A percentile compares a stretch with the other conserved stretches of the same genome.
These are phyloP conservation scores for Apostichopus japonicus DNA, from an alignment of 35 echinoderm and acorn worm species.

Conservation along the genomic window DNA sequence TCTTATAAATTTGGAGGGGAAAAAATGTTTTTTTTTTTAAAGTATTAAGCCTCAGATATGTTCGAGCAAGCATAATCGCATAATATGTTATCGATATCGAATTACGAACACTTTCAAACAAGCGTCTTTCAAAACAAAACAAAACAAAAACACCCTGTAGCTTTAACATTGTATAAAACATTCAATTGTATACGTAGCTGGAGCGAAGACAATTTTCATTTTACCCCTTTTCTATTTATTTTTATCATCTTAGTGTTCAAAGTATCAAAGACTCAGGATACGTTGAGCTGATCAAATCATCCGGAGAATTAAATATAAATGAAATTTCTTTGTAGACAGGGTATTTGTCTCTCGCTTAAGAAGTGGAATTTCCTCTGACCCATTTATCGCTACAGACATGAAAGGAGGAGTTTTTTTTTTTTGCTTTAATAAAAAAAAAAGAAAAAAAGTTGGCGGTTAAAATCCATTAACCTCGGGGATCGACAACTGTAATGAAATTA, in stretches of 20 bases:
- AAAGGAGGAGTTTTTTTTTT: background rate
- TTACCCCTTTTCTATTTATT: too few relatives aligned
- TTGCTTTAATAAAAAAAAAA: background rate
- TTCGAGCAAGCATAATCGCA: too few relatives aligned
- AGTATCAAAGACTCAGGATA: background rate
- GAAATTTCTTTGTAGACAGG: background rate
- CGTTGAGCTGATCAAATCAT: conserved; percentile 13
- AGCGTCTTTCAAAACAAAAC: too few relatives aligned
- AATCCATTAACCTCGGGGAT: conserved; percentile 42
- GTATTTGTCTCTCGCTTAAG: background rate
- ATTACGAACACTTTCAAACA: too few relatives aligned
- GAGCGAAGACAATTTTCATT: too few relatives aligned
- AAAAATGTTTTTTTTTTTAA: too few relatives aligned
- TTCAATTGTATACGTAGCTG: too few relatives aligned
- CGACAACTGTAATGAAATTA: conserved; percentile 32
- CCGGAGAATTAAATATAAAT: background rate
- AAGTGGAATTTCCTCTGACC: conserved; percentile 1
- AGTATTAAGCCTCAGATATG: too few relatives aligned
- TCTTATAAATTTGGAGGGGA: too few relatives aligned
- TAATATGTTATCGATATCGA: too few relatives aligned
- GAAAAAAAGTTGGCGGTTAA: conserved; percentile 3
- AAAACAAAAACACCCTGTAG: too few relatives aligned
- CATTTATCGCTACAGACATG: background rate
- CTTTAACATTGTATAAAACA: too few relatives aligned
- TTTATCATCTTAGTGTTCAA: background rate